A percentile compares a stretch with the other conserved stretches of the same genome.
Conservation (phyloP, 2,113 vertebrate species). For the Hipposideros armiger region DNA sequence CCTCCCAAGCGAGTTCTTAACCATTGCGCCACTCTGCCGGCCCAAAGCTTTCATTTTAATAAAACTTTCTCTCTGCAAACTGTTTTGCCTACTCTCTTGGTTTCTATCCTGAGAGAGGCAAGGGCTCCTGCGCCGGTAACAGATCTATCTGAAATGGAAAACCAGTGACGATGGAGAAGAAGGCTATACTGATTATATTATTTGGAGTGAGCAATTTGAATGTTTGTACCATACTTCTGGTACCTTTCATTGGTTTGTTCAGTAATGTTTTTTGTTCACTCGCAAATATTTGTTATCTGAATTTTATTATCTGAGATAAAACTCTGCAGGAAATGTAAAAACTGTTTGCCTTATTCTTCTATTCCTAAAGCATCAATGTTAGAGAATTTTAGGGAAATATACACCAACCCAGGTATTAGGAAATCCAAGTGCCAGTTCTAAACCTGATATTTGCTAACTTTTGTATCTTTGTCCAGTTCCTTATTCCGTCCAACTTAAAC, state of each 20-base stretch:
- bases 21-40: too few species aligned
- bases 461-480: background rate
- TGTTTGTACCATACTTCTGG: background rate
- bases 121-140: too few species aligned
- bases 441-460: background rate
- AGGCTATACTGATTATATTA: background rate
- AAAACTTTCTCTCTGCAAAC: too few species aligned
- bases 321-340: background rate
- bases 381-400: background rate
- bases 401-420: background rate
- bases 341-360: background rate
- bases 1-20: too few species aligned
- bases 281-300: background rate
- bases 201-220: background rate
- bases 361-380: background rate
- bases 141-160: background rate
- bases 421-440: background rate
- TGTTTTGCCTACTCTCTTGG: too few species aligned
- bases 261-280: background rate
- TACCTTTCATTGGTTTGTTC: background rate
- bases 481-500: background rate
- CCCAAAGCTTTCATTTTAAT: too few species aligned
- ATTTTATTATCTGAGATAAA: background rate
- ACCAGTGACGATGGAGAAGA: background rate
- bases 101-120: too few species aligned